Evolutionary conservation across 2,113 vertebrate species (phyloP).

Genomic region (Petaurus breviceps): DNA sequence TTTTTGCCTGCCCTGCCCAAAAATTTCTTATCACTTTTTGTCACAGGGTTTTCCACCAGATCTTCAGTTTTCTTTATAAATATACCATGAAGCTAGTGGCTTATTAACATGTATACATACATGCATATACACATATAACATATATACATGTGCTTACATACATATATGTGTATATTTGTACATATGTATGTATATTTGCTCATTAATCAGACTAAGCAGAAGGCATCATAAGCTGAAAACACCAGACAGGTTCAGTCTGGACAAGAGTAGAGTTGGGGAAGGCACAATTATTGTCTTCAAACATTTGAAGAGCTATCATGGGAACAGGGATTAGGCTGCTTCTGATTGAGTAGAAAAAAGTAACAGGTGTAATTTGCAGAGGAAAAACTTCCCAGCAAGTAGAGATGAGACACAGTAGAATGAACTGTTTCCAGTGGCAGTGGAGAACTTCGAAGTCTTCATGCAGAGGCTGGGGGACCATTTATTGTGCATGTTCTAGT

Average conservation of each 20-base stretch:
- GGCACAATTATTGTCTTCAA: neutral
- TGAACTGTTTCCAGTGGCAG: neutral
- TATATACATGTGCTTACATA: neutral
- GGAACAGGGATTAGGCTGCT: neutral
- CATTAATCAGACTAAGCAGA: slow-evolving; percentile 6
- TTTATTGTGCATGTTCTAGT: neutral
- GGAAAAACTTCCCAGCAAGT: neutral
- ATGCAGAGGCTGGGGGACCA: neutral
- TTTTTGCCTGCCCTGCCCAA: neutral
- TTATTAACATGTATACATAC: neutral
- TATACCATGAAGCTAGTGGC: neutral
- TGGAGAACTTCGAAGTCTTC: neutral
- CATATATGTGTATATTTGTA: too few species aligned
- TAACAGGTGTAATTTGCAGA: neutral
- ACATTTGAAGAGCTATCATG: neutral
- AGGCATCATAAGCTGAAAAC: neutral
- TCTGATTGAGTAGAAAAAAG: neutral
- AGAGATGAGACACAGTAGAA: neutral
- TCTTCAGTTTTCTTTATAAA: neutral
- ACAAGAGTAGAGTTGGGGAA: neutral
- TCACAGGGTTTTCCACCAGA: neutral
- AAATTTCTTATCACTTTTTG: neutral
- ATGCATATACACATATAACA: neutral
- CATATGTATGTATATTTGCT: neutral
- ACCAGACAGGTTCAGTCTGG: neutral